phyloP scores from a whole-genome alignment of 2,113 vertebrate genomes.

The Ameiurus melas region DNA sequence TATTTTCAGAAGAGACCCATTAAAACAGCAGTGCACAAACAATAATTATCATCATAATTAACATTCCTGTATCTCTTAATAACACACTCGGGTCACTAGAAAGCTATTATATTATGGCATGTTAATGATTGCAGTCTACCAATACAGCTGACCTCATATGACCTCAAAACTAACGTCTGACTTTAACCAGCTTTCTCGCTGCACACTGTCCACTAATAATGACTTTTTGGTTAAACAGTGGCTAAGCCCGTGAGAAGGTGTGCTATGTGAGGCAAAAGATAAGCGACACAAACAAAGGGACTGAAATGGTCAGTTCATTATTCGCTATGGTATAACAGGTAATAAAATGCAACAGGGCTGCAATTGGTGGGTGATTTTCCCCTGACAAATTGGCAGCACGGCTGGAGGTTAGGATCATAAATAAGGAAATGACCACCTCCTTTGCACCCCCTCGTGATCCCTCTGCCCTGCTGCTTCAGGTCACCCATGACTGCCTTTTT shows the following conservation, averaged over 20 bases:
- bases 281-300: slow-evolving; percentile 20
- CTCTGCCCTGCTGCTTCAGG: slow-evolving; percentile 42
- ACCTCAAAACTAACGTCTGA: slow-evolving; percentile 14
- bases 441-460: slow-evolving; percentile 14
- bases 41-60: slow-evolving; percentile 25
- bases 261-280: slow-evolving; percentile 33
- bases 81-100: not conserved
- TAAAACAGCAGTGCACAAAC: not conserved
- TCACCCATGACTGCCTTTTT: slow-evolving; percentile 48
- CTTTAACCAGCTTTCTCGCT: not conserved
- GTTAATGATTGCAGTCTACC: slow-evolving; percentile 24
- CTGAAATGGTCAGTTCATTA: slow-evolving; percentile 61
- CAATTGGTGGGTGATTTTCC: slow-evolving; percentile 56
- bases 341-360: slow-evolving; percentile 72
- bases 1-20: not conserved
- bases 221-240: slow-evolving; percentile 9
- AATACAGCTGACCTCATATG: not conserved
- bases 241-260: slow-evolving; percentile 20
- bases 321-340: slow-evolving; percentile 66
- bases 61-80: not conserved
- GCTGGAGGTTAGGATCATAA: slow-evolving; percentile 72
- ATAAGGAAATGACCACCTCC: slow-evolving; percentile 66
- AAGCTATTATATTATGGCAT: slow-evolving; percentile 5
- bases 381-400: slow-evolving; percentile 65
- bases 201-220: slow-evolving; percentile 2